Percentiles rank a stretch among this genome's conserved stretches.
Conservation (phyloP, 2,888 invertebrate species). For the Drosophila pegasa region DNA sequence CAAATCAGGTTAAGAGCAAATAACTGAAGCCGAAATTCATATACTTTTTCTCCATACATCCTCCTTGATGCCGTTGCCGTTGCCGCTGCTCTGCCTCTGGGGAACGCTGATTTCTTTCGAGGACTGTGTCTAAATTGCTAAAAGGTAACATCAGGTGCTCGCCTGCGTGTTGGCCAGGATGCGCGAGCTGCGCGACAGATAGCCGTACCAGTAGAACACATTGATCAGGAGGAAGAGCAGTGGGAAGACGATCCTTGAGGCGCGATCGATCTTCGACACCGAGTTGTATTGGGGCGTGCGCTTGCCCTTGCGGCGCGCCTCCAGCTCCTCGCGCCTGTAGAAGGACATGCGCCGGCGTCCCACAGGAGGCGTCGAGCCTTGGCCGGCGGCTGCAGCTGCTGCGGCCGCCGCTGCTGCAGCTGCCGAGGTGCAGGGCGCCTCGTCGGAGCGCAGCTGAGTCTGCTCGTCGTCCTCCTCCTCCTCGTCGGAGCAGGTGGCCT, state of each 20-base stretch:
- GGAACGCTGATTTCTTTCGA: slow-evolving; percentile 75
- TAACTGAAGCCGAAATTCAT: slow-evolving; percentile 59
- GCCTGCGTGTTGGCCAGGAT: slow-evolving; percentile 79
- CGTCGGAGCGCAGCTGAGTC: slow-evolving; percentile 77
- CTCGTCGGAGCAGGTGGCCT: slow-evolving; percentile 59
- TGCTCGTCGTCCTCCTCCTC: slow-evolving; percentile 82
- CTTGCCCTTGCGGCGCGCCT: slow-evolving; percentile 83
- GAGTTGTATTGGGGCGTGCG: slow-evolving; percentile 89
- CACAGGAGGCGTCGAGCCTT: slow-evolving; percentile 32
- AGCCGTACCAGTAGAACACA: slow-evolving; percentile 92
- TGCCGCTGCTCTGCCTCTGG: slow-evolving; percentile 29
- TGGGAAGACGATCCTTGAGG: slow-evolving; percentile 91
- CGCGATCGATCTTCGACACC: slow-evolving; percentile 92
- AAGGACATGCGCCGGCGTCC: slow-evolving; percentile 82
- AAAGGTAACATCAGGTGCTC: slow-evolving; percentile 85
- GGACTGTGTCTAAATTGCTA: slow-evolving; percentile 84
- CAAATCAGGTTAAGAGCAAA: slow-evolving; percentile 75
- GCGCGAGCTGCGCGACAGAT: slow-evolving; percentile 87
- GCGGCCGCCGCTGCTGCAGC: slow-evolving; percentile 57
- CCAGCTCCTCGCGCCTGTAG: slow-evolving; percentile 82
- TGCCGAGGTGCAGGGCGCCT: slow-evolving; percentile 68
- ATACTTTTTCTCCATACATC: not conserved
- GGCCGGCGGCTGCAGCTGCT: slow-evolving; percentile 36
- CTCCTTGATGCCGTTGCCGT: not conserved
- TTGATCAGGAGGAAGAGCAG: slow-evolving; percentile 91